A percentile compares a stretch with the other conserved stretches of the same genome.
phyloP scores from a whole-genome alignment of 35 echinoderm and acorn worm species.

The Lytechinus variegatus region DNA sequence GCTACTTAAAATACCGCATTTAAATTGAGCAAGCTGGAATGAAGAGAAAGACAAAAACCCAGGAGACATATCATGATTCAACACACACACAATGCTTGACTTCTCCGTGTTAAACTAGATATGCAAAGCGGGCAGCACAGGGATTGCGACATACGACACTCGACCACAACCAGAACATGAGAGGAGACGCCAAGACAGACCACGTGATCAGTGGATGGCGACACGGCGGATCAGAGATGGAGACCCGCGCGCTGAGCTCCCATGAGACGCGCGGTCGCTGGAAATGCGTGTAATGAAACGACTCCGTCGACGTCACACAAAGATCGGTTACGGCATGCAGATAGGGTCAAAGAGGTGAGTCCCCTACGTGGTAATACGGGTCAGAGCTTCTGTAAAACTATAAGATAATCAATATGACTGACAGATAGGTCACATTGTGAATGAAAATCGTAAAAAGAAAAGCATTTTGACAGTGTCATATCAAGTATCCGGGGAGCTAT shows the following conservation, averaged over 20 bases:
- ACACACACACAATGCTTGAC: not conserved
- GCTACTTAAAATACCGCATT: conserved; percentile 11
- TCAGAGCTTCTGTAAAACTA: not conserved
- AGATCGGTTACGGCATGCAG: not conserved
- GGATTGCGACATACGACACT: not conserved
- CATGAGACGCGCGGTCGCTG: not conserved
- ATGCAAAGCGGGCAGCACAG: not conserved
- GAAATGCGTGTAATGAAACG: not conserved
- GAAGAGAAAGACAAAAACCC: conserved; percentile 1
- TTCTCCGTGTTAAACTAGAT: conserved; percentile 19
- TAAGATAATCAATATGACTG: not conserved
- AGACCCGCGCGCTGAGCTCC: not conserved
- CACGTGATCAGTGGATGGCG: not conserved
- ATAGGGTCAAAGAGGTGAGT: not conserved
- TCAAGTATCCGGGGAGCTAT: too few relatives aligned
- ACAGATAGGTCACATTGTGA: not conserved
- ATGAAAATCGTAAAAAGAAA: not conserved
- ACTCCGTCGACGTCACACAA: not conserved
- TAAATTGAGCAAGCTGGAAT: not conserved
- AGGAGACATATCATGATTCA: not conserved
- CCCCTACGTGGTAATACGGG: not conserved
- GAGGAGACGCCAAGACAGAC: not conserved
- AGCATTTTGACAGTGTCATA: not conserved
- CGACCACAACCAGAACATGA: not conserved
- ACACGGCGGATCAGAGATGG: not conserved